Evolutionary conservation across 2,113 vertebrate genomes (phyloP).

Genomic region (Aythya baeri): DNA sequence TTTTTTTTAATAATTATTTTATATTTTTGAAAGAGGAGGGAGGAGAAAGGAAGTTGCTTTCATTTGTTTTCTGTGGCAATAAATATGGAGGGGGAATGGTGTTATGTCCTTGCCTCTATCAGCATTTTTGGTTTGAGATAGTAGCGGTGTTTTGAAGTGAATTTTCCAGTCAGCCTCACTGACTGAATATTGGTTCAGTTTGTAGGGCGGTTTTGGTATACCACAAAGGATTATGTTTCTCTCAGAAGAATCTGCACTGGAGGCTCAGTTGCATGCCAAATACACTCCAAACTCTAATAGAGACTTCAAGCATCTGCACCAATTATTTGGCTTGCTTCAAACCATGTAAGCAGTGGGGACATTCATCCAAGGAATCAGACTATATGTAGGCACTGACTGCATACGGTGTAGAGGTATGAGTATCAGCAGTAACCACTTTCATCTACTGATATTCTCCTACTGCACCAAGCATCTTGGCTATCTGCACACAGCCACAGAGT

Average conservation of each 20-base stretch:
- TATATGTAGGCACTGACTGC: not conserved
- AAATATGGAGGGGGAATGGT: not conserved
- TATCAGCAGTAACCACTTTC: not conserved
- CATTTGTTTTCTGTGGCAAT: not conserved
- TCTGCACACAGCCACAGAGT: not conserved
- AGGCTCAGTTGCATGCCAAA: not conserved
- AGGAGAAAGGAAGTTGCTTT: not conserved
- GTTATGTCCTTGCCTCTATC: not conserved
- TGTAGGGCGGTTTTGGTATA: not conserved
- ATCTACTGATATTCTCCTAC: not conserved
- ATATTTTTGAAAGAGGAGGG: not conserved
- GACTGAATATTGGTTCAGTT: not conserved
- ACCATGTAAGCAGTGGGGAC: not conserved
- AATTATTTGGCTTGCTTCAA: not conserved
- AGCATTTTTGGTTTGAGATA: not conserved
- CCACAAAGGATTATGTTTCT: not conserved
- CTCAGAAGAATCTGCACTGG: not conserved
- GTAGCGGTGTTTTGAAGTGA: not conserved
- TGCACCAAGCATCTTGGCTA: not conserved
- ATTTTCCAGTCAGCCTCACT: not conserved
- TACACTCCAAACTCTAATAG: not conserved
- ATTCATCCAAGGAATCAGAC: not conserved
- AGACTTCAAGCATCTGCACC: not conserved
- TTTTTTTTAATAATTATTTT: not conserved
- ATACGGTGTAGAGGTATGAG: rapidly evolving